Evolutionary conservation across 2,797 vertebrate genomes (phyloP).

Genomic region (Linurgus olivaceus): DNA sequence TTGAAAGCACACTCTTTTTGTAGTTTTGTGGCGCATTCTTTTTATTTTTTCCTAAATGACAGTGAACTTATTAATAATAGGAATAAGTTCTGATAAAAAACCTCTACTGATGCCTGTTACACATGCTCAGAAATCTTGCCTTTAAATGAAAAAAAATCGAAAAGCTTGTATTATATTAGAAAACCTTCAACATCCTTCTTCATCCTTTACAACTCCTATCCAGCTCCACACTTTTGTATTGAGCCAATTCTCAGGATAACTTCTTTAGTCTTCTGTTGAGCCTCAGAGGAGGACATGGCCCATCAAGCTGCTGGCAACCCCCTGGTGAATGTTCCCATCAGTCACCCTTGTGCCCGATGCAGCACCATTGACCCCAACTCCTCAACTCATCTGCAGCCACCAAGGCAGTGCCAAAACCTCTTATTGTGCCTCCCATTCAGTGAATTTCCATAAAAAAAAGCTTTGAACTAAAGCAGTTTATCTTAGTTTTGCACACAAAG

Average conservation of each 20-base stretch:
- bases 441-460: not conserved
- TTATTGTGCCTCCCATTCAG: not conserved
- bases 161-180: not conserved
- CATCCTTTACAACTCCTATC: not conserved
- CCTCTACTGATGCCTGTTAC: not conserved
- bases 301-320: fast-evolving
- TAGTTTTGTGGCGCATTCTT: not conserved
- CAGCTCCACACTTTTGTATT: not conserved
- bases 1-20: not conserved
- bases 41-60: not conserved
- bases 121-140: not conserved
- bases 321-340: not conserved
- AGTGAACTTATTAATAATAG: not conserved
- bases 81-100: not conserved
- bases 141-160: not conserved
- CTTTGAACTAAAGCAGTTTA: not conserved
- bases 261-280: not conserved
- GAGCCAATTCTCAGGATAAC: not conserved
- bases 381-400: fast-evolving
- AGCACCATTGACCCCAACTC: fast-evolving
- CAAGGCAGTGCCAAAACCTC: not conserved
- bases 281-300: not conserved
- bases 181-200: not conserved
- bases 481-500: not conserved
- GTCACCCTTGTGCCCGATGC: fast-evolving